A percentile compares a stretch with the other conserved stretches of the same genome.
These are phyloP conservation scores for Styela plicata DNA, from an alignment of 23 tunicate genomes.

Conservation along the genomic window DNA sequence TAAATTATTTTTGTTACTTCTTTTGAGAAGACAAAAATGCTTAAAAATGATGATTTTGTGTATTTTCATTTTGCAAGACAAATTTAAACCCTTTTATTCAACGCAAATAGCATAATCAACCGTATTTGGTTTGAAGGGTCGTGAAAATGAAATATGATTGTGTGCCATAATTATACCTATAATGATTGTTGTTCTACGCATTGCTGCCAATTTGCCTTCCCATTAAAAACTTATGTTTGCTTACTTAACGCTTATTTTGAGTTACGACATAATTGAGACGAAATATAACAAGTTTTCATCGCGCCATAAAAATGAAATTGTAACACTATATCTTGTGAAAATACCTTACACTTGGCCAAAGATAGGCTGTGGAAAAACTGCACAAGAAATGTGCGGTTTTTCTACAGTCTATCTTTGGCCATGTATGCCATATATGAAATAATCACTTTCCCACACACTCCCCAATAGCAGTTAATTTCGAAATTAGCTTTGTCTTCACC, in stretches of 20 bases:
- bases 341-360: neutral
- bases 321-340: neutral
- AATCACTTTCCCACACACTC: neutral
- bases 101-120: neutral
- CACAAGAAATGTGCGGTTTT: neutral
- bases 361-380: neutral
- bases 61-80: too few species aligned
- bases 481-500: slow-evolving; percentile 19
- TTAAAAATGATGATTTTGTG: too few species aligned
- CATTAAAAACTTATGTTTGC: neutral
- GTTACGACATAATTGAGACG: neutral
- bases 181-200: neutral
- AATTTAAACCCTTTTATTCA: too few species aligned
- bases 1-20: too few species aligned
- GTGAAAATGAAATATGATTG: neutral
- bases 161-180: neutral
- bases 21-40: too few species aligned
- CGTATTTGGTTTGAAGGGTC: neutral
- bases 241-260: neutral
- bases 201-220: neutral
- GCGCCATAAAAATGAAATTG: neutral
- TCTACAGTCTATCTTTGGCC: too few species aligned
- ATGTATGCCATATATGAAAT: too few species aligned
- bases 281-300: neutral
- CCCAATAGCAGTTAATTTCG: slow-evolving; percentile 6